Conservation (phyloP, 2,113 vertebrate genomes). For the Mobula birostris region DNA sequence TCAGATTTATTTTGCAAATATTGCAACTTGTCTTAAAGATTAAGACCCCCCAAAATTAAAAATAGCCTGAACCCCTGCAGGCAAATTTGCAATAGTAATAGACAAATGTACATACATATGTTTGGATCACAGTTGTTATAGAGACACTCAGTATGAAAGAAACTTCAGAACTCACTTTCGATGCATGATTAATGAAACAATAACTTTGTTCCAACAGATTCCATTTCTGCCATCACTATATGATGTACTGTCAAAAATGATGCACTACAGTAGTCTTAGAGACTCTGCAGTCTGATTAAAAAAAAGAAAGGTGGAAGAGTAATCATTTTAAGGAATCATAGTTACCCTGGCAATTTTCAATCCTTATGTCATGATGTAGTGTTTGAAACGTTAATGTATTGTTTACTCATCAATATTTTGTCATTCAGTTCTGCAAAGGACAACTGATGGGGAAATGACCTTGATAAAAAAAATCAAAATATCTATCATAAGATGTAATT, state of each 20-base stretch:
- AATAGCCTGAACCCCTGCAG: background rate
- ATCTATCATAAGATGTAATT: background rate
- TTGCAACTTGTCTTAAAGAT: background rate
- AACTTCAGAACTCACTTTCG: background rate
- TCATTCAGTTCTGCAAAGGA: background rate
- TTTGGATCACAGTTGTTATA: background rate
- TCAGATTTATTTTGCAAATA: background rate
- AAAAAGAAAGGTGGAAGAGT: background rate
- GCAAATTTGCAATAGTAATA: background rate
- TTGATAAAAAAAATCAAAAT: slow-evolving; percentile 16
- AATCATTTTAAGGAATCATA: slow-evolving; percentile 14
- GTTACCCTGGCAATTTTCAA: background rate
- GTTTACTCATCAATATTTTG: background rate
- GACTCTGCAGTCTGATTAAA: background rate
- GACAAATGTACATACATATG: no score
- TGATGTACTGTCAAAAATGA: slow-evolving; percentile 30
- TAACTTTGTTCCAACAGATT: slow-evolving; percentile 33
- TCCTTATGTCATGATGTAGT: background rate
- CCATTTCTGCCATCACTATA: slow-evolving; percentile 18
- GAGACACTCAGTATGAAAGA: background rate
- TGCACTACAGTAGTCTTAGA: background rate
- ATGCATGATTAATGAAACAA: background rate
- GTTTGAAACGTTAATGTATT: background rate
- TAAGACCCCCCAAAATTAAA: background rate
- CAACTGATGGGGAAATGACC: background rate